Evolutionary conservation across 2,888 invertebrate species (phyloP).

Genomic region (Leptinotarsa juncta): DNA sequence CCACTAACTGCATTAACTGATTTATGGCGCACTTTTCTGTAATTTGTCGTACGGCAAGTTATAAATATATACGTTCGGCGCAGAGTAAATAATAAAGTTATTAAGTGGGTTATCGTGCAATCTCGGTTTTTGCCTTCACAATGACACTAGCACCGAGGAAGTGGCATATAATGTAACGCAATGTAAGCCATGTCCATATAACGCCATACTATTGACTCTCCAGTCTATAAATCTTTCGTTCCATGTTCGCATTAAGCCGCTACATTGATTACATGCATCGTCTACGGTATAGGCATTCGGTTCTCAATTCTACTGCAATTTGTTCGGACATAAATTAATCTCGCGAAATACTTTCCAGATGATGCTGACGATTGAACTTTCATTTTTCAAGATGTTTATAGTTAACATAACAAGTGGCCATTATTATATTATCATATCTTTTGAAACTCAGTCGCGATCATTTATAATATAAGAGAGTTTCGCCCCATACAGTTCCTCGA

Average conservation of each 20-base stretch:
- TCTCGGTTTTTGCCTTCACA: conserved; percentile 51
- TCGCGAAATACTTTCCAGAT: conserved; percentile 10
- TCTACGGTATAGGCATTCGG: conserved; percentile 55
- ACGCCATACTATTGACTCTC: conserved; percentile 60
- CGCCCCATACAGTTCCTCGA: no score
- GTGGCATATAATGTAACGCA: conserved; percentile 54
- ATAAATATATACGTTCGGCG: conserved; percentile 32
- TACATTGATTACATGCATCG: conserved; percentile 65
- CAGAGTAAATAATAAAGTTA: conserved; percentile 46
- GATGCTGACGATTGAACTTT: not conserved
- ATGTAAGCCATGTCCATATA: conserved; percentile 47
- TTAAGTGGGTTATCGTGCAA: conserved; percentile 49
- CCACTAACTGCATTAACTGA: conserved; percentile 33
- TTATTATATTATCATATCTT: no score
- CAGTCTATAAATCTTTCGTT: conserved; percentile 64
- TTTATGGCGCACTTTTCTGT: conserved; percentile 38
- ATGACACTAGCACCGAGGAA: conserved; percentile 55
- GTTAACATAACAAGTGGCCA: no score
- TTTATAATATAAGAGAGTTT: no score
- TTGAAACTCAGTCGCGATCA: no score
- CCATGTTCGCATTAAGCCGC: conserved; percentile 63
- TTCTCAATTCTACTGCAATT: conserved; percentile 52
- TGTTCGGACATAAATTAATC: conserved; percentile 51
- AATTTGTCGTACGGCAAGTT: conserved; percentile 40
- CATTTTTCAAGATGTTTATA: not conserved